Base-by-base conservation (phyloP, 2,797 vertebrate genomes). In the Halcyon leucocephala region DNA sequence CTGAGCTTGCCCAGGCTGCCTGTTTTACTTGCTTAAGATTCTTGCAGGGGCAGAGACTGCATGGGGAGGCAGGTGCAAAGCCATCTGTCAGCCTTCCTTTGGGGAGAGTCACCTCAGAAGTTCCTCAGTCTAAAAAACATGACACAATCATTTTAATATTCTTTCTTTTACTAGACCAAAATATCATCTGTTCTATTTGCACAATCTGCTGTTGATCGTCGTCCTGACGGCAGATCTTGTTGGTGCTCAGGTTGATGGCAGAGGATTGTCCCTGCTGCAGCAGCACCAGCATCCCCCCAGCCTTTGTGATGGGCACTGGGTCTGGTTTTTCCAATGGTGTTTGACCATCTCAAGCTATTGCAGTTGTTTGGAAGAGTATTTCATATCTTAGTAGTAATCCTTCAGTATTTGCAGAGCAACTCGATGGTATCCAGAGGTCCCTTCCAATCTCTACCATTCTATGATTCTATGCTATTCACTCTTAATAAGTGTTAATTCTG, bases 161-260 rank as follows among this genome's bases (percentile, higher is more conserved):
- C 15, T 31, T 2, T 0, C 20, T 76, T n/a, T 65, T 51, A 5
- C 0, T 21, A 66, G 28, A 18, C 42, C 5, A 10, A 13, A 69
- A 12, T 4, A 22, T 2, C 5, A 28, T 8, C 4, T 44, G 12
- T 25, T 74, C 8, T 58, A 9, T 24, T 54, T 16, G 7, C 16
- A 7, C 15, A 31, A n/a, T 33, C 15, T 60, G 5, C 54, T n/a
- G 15, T 4, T 39, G 37, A 4, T 16, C 20, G 1, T 22, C 1
- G 0, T 33, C 35, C 58, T 13, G 44, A 16, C 22, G 0, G 0
- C 25, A 57, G 33, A 2, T n/a, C 46, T 5, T 3, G 1, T 10
- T 39, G 6, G 0, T 39, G 26, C 33, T 46, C 10, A 0, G 6
- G 16, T 3, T 14, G 19, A 8, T 44, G 57, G 39, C 7, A 7